Percentiles rank a stretch among this genome's conserved stretches.
phyloP scores from a whole-genome alignment of 1,140 invertebrate genomes.

The Antheraea mylitta region DNA sequence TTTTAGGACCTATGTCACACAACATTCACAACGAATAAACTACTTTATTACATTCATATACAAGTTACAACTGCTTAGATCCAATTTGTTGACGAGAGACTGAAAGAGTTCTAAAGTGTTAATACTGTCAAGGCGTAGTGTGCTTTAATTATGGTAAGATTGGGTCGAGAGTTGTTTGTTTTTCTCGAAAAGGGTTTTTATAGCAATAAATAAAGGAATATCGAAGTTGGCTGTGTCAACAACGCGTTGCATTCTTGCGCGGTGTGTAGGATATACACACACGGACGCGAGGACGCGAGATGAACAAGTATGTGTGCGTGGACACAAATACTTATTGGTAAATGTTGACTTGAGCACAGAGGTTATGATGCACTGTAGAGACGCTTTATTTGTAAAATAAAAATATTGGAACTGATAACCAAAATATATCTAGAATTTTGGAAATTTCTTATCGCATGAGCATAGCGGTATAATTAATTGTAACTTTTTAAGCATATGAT shows the following conservation, averaged over 20 bases:
- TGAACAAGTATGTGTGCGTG: constrained; percentile 41
- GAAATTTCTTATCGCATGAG: too few species aligned
- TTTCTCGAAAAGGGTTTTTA: constrained; percentile 61
- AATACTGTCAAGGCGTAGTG: constrained; percentile 13
- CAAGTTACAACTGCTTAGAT: constrained; percentile 2
- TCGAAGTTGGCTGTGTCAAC: constrained; percentile 77
- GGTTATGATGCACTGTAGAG: constrained; percentile 29
- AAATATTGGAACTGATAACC: too few species aligned
- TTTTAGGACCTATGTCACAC: constrained; percentile 8
- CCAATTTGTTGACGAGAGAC: neutral
- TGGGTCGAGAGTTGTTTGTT: constrained; percentile 29
- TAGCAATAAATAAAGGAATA: constrained; percentile 78
- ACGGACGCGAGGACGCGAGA: constrained; percentile 17
- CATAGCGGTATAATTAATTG: too few species aligned
- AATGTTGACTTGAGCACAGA: constrained; percentile 64
- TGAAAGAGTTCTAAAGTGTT: neutral
- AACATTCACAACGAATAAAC: neutral
- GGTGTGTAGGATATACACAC: constrained; percentile 55
- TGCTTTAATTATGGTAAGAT: constrained; percentile 11
- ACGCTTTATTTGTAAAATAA: neutral
- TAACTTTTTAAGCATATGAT: too few species aligned
- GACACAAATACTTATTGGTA: constrained; percentile 77
- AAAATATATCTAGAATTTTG: too few species aligned
- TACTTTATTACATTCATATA: neutral
- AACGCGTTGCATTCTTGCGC: constrained; percentile 77